Base-by-base conservation (phyloP, 2,113 vertebrate species). In the Andinoacara biseriatus region DNA sequence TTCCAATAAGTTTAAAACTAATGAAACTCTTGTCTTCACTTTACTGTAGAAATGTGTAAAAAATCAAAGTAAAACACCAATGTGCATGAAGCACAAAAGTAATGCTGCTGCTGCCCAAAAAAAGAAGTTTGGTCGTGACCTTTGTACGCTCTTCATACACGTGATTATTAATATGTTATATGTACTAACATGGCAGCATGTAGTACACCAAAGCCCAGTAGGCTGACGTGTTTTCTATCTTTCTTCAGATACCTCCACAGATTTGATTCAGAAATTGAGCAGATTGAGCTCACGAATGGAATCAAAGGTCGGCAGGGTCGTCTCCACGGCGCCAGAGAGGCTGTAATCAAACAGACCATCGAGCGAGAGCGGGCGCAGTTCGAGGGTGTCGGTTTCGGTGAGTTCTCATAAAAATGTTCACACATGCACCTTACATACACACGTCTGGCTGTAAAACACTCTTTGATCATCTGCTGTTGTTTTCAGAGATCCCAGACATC, bases 261-360 rank as follows among this genome's bases (percentile, higher is more conserved):
- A 26, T 99, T 99, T 59, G 94, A 95, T 58, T 82, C 57, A 1
- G 98, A 99, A 76, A 90, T 99, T 57, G 97, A 99, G 80, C 98
- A 99, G 94, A 99, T 99, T 62, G 97, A 98, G 83, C 90, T 99
- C 74, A 94, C 93, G 2, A 99, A 99, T 83, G 97, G 97, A 78
- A 97, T 99, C 94, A 98, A 96, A 93, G 97, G 96, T 83, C 97
- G 98, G 43, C 97, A 98, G 93, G 97, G 97, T 72, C 95, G 97
- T 82, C 96, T 96, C 29, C 97, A 99, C 35, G 89, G 92, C 2
- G 95, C 98, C 84, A 96, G 98, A 78, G 98, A 99, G 91, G 62
- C 93, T 0, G 87, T 94, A 90, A 96, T 99, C 94, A 98, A 95
- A 83, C 98, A 99, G 92, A 99, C 96, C 0, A 75, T 97, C 20